A percentile compares a stretch with the other conserved stretches of the same genome.
Conservation (phyloP, 2,113 vertebrate genomes). For the Eulemur macaco region DNA sequence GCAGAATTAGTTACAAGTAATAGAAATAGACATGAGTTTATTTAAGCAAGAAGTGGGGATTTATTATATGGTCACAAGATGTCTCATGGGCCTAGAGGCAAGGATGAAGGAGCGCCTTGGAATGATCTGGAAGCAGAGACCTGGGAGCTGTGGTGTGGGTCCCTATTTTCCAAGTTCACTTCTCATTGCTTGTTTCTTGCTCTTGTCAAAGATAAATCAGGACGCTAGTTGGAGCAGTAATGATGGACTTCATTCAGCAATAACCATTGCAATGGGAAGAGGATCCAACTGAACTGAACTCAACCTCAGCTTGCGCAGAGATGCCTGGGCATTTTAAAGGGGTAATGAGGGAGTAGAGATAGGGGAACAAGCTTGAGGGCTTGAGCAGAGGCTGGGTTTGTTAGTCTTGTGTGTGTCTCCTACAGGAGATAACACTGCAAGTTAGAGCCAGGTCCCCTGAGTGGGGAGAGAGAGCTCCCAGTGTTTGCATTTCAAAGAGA, state of each 20-base stretch:
- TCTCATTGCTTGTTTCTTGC: neutral
- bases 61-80: neutral
- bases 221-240: neutral
- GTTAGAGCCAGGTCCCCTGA: neutral
- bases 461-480: neutral
- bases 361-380: too few species aligned
- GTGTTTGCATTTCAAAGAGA: neutral
- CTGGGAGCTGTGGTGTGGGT: neutral
- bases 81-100: neutral
- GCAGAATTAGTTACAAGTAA: neutral
- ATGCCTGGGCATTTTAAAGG: neutral
- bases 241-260: neutral
- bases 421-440: too few species aligned
- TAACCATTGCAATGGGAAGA: neutral
- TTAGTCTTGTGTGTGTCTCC: neutral
- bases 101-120: neutral
- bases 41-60: neutral
- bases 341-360: neutral
- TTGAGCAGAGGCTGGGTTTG: neutral
- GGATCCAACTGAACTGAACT: neutral
- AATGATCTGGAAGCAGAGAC: neutral
- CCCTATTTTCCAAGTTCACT: too few species aligned
- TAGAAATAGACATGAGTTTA: neutral
- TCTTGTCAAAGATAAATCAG: neutral
- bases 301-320: neutral